These are phyloP conservation scores for Saccopteryx leptura DNA, from an alignment of 2,113 vertebrate species.

Conservation along the genomic window DNA sequence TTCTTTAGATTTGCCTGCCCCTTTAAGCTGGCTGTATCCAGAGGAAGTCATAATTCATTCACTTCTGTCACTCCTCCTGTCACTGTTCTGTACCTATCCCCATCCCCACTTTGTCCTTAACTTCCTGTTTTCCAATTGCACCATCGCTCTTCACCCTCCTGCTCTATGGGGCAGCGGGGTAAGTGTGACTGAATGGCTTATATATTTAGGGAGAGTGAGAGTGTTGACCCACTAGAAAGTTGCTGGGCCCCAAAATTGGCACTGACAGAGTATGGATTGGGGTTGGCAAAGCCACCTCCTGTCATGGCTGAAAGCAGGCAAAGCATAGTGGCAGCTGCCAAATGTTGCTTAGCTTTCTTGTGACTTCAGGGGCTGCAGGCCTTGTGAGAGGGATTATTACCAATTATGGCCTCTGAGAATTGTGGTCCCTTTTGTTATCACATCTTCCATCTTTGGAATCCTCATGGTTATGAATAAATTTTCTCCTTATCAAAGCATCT, in stretches of 20 bases:
- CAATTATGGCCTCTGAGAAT: not conserved
- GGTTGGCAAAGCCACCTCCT: not conserved
- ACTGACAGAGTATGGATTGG: not conserved
- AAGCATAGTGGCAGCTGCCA: not conserved
- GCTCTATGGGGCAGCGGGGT: not conserved
- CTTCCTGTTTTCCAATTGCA: not conserved
- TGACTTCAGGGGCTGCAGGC: not conserved
- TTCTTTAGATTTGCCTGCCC: not conserved
- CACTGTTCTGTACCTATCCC: not conserved
- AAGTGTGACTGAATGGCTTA: not conserved
- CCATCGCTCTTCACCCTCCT: not conserved
- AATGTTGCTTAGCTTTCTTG: not conserved
- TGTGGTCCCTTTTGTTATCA: not conserved
- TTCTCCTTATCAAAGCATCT: conserved; percentile 30
- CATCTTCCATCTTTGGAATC: conserved; percentile 14
- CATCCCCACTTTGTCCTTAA: not conserved
- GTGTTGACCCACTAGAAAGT: not conserved
- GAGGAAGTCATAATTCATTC: not conserved
- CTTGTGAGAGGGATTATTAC: not conserved
- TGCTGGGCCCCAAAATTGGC: not conserved
- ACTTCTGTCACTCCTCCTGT: not conserved
- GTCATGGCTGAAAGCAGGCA: not conserved
- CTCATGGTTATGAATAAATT: not conserved
- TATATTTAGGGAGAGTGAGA: not conserved
- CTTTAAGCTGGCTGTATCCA: not conserved